Evolutionary conservation across 2,113 vertebrate genomes (phyloP).

Genomic region (Phoenicopterus ruber): DNA sequence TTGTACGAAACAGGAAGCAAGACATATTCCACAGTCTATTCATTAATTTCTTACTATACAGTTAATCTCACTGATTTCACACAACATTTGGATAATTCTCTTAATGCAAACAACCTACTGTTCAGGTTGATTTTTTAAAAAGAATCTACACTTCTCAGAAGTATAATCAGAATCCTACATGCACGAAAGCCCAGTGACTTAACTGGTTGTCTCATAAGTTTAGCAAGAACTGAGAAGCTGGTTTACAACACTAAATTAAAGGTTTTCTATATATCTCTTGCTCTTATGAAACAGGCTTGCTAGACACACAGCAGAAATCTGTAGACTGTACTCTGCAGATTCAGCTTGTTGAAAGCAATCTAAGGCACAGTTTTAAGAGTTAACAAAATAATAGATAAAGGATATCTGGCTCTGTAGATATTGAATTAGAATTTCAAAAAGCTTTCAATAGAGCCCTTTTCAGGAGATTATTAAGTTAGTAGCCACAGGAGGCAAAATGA

Average conservation of each 20-base stretch:
- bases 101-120: not conserved
- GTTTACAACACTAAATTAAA: not conserved
- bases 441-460: slow-evolving; percentile 8
- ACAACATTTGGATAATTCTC: not conserved
- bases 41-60: not conserved
- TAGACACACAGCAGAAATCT: not conserved
- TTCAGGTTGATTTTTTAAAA: not conserved
- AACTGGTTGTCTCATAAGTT: not conserved
- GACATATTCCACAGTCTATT: not conserved
- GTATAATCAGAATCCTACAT: not conserved
- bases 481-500: slow-evolving; percentile 19
- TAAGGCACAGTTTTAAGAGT: not conserved
- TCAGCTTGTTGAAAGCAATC: not conserved
- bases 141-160: not conserved
- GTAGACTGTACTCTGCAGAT: not conserved
- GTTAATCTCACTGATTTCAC: not conserved
- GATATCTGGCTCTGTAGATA: slow-evolving; percentile 4
- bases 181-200: not conserved
- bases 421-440: slow-evolving; percentile 13
- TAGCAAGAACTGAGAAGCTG: not conserved
- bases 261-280: not conserved
- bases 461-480: slow-evolving; percentile 27
- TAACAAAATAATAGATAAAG: not conserved
- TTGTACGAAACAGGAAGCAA: not conserved
- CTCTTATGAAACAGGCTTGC: not conserved